Evolutionary conservation across 1,140 invertebrate species (phyloP), one percentile per base, ranked within the genome.

Genomic region (Drosophila saltans): DNA sequence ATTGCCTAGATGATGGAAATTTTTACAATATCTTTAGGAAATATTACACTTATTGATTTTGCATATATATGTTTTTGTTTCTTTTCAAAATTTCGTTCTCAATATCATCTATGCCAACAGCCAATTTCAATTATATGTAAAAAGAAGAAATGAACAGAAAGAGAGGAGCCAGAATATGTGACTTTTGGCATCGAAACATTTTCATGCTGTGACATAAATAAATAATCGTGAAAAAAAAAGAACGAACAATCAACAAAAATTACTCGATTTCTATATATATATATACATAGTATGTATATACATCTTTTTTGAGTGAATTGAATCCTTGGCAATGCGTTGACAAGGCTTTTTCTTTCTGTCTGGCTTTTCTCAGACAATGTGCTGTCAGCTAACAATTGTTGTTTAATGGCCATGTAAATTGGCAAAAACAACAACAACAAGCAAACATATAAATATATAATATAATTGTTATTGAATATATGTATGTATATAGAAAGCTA

Each of bases 331-430:
- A 75, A 78, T 89, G 84, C 45, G 45, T 62, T 48, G 48, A 69
- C 65, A 65, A 33, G 43, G 24, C 24, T 64, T 52, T 75, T 78
- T 30, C 16, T 59, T 57, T 41, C 69, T 52, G 80, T 76, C 77
- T 73, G 71, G 60, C 71, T 72, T 68, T 39, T 60, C 76, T 66
- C 80, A 85, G 78, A 85, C 81, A 85, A 78, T 81, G 75, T 71
- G 80, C 75, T 88, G 83, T 89, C 83, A 88, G 65, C 65, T 72
- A 70, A 78, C 84, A 89, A 89, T 89, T 84, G 84, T 89, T 89
- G 64, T 89, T 81, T 77, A 89, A 84, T 76, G 79, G 76, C 55
- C 75, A 65, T 48, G 24, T 77, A 81, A 76, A 40, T 83, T 83
- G 60, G 65, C 69, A 72, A 60, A 60, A 43, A 43, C 41, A 43